Conservation (phyloP, 2,888 invertebrate species). For the Cerastis leucographa region DNA sequence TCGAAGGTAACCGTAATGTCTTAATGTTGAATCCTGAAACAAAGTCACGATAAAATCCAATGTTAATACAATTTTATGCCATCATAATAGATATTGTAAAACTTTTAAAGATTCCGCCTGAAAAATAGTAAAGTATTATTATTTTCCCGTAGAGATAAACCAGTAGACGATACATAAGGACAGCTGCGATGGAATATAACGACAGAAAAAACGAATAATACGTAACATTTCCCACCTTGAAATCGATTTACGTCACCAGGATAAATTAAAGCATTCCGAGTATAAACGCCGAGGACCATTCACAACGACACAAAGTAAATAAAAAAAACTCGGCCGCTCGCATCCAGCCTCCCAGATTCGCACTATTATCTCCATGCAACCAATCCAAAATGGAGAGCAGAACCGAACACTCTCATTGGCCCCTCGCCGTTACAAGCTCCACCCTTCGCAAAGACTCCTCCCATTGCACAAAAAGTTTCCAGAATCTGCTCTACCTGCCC, state of each 20-base stretch:
- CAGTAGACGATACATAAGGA: slow-evolving; percentile 56
- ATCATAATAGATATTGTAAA: not conserved
- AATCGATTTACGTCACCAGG: slow-evolving; percentile 86
- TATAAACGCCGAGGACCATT: slow-evolving; percentile 81
- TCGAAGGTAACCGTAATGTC: not conserved
- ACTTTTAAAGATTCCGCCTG: not conserved
- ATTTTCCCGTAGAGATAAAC: slow-evolving; percentile 20
- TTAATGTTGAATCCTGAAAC: not conserved
- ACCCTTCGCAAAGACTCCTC: slow-evolving; percentile 81
- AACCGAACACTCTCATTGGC: slow-evolving; percentile 76
- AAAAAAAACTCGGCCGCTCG: slow-evolving; percentile 81
- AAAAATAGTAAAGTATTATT: not conserved
- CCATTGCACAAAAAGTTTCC: slow-evolving; percentile 84
- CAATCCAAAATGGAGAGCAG: slow-evolving; percentile 82
- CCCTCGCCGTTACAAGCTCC: slow-evolving; percentile 53
- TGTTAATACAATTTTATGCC: not conserved
- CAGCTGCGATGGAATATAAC: slow-evolving; percentile 64
- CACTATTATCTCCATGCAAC: slow-evolving; percentile 86
- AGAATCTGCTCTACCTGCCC: slow-evolving; percentile 78
- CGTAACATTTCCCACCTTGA: slow-evolving; percentile 81
- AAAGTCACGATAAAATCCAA: not conserved
- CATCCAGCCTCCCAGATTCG: slow-evolving; percentile 89
- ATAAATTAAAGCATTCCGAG: slow-evolving; percentile 85
- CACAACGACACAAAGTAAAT: slow-evolving; percentile 82
- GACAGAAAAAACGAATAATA: slow-evolving; percentile 71